Evolutionary conservation across 2,888 invertebrate genomes (phyloP).

Genomic region (Trissolcus brochymenae): DNA sequence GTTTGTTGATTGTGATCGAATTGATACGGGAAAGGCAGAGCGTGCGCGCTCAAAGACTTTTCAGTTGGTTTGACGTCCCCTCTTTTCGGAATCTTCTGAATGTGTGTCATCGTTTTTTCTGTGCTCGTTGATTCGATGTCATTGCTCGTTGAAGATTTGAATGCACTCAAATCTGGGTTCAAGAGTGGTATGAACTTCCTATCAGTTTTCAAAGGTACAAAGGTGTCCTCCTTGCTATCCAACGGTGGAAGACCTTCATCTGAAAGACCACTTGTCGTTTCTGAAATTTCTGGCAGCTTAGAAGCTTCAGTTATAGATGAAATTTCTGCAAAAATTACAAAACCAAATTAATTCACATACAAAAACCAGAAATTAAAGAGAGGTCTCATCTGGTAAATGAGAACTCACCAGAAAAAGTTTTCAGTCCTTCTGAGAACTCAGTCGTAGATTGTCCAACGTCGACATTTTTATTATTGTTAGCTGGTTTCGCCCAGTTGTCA

Average conservation of each 20-base stretch:
- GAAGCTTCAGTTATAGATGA: slow-evolving; percentile 36
- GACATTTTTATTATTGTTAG: slow-evolving; percentile 28
- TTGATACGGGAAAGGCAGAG: slow-evolving; percentile 71
- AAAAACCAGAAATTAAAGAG: too few relatives aligned
- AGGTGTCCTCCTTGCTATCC: slow-evolving; percentile 23
- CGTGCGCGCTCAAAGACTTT: slow-evolving; percentile 51
- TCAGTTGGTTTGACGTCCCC: slow-evolving; percentile 38
- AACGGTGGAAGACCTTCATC: slow-evolving; percentile 20
- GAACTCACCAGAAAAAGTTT: slow-evolving; percentile 20
- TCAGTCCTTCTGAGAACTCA: slow-evolving; percentile 25
- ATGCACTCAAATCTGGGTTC: slow-evolving; percentile 59
- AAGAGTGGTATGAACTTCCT: slow-evolving; percentile 70
- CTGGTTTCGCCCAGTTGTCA: slow-evolving; percentile 69
- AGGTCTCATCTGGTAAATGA: too few relatives aligned
- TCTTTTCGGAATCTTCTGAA: slow-evolving; percentile 67
- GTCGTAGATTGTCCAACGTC: slow-evolving; percentile 12
- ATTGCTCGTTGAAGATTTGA: slow-evolving; percentile 51
- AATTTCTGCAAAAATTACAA: slow-evolving; percentile 35
- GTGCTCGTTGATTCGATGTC: slow-evolving; percentile 49
- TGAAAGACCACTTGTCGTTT: slow-evolving; percentile 14
- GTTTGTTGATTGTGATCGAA: slow-evolving; percentile 73
- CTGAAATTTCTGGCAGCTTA: slow-evolving; percentile 17
- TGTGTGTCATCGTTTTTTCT: slow-evolving; percentile 62
- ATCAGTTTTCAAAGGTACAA: slow-evolving; percentile 46
- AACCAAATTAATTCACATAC: too few relatives aligned